Percentiles rank a stretch among this genome's conserved stretches.
Conservation (phyloP, 2,888 invertebrate genomes). For the Callimorpha dominula region DNA sequence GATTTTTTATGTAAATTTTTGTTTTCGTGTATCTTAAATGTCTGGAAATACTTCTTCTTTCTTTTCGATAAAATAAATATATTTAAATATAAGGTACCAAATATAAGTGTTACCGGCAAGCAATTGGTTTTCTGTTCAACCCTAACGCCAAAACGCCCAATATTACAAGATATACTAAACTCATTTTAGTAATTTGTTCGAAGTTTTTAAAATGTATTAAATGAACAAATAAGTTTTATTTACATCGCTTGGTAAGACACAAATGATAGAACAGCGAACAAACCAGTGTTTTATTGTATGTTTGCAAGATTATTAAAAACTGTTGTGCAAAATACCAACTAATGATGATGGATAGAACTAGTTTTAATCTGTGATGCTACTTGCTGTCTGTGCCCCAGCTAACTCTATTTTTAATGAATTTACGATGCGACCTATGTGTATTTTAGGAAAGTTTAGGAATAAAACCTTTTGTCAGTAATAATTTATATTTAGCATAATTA, state of each 20-base stretch:
- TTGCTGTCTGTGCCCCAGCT: no score
- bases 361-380: no score
- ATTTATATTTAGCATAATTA: not conserved
- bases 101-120: not conserved
- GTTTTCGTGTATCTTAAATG: no score
- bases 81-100: no score
- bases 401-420: no score
- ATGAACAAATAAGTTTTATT: constrained; percentile 6
- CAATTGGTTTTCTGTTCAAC: not conserved
- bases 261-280: constrained; percentile 20
- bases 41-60: no score
- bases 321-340: constrained; percentile 36
- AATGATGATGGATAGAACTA: no score
- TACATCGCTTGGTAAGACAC: constrained; percentile 6
- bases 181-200: constrained; percentile 25
- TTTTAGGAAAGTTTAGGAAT: not conserved
- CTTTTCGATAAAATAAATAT: no score
- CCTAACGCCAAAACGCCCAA: constrained; percentile 13
- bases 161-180: constrained; percentile 23
- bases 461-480: not conserved
- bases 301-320: constrained; percentile 22
- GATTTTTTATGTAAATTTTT: no score
- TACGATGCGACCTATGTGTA: not conserved
- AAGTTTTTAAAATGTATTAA: not conserved
- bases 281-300: constrained; percentile 36